Conservation (phyloP, 1,140 invertebrate species). For the Neodiprion pinetum region DNA sequence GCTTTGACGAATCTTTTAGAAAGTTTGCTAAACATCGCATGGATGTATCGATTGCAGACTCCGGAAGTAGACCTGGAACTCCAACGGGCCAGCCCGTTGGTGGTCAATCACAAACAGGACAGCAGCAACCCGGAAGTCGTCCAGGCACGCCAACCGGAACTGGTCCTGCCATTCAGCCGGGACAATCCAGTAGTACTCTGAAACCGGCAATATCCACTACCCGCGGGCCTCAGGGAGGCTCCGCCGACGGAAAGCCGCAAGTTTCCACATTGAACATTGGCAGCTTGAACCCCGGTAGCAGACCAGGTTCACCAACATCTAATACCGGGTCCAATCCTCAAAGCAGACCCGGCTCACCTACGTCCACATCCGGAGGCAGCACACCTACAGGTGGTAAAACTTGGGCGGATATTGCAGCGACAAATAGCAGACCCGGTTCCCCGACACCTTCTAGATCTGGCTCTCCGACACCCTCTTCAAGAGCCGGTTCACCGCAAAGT, state of each 20-base stretch:
- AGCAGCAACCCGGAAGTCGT: constrained; percentile 18
- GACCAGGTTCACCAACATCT: background rate
- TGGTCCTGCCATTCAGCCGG: constrained; percentile 9
- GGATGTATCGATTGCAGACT: too few relatives aligned
- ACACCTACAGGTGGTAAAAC: constrained; percentile 32
- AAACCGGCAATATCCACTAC: background rate
- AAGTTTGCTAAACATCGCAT: too few relatives aligned
- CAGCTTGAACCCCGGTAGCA: constrained; percentile 7
- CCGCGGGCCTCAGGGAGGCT: background rate
- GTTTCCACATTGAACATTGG: constrained; percentile 11
- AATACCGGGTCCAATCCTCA: background rate
- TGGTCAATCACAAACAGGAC: background rate
- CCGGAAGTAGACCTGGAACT: too few relatives aligned
- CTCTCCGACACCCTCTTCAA: background rate
- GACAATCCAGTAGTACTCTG: background rate
- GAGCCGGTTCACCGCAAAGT: background rate
- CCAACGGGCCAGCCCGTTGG: background rate
- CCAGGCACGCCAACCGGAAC: constrained; percentile 12
- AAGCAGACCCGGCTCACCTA: constrained; percentile 21
- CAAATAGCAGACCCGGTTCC: constrained; percentile 33
- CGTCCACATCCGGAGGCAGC: constrained; percentile 8
- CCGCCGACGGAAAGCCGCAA: constrained; percentile 9
- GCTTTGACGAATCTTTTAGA: too few relatives aligned
- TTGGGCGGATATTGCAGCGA: constrained; percentile 46
- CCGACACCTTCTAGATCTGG: constrained; percentile 37